Conservation (phyloP, 2,888 invertebrate species). For the Dasysyrphus tricinctus region DNA sequence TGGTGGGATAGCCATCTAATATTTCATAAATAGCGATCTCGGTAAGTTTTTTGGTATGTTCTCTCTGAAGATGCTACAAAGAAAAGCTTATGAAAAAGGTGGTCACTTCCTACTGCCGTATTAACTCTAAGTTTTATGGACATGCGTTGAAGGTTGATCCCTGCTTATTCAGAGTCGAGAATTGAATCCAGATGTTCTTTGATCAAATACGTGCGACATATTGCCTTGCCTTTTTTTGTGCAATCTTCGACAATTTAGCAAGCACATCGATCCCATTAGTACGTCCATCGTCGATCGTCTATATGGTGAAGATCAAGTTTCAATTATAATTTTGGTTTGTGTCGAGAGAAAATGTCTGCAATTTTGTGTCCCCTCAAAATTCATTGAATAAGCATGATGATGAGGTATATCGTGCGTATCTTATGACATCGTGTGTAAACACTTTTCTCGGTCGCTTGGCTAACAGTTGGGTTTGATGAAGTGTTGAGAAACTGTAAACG, state of each 20-base stretch:
- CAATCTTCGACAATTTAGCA: conserved; percentile 44
- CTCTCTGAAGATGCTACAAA: too few relatives aligned
- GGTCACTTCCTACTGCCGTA: too few relatives aligned
- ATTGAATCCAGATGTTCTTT: not conserved
- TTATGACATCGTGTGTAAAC: conserved; percentile 52
- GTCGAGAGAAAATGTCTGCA: conserved; percentile 25
- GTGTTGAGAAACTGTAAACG: conserved; percentile 52
- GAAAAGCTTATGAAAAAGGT: too few relatives aligned
- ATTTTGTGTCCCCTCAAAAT: conserved; percentile 39
- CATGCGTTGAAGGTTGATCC: too few relatives aligned
- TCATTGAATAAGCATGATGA: conserved; percentile 20
- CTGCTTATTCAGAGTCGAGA: not conserved
- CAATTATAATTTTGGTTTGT: conserved; percentile 33
- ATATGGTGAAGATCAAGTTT: conserved; percentile 56
- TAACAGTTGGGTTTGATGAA: conserved; percentile 34
- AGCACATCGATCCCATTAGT: conserved; percentile 30
- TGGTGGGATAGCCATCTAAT: too few relatives aligned
- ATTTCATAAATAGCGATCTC: too few relatives aligned
- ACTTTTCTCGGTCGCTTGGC: conserved; percentile 63
- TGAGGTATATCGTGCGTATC: conserved; percentile 14
- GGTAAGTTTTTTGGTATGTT: too few relatives aligned
- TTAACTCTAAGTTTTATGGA: too few relatives aligned
- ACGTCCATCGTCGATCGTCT: conserved; percentile 4
- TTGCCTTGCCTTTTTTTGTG: conserved; percentile 13
- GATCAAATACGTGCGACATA: not conserved